Conservation (phyloP, 2,113 vertebrate species). For the Cottus gobio region DNA sequence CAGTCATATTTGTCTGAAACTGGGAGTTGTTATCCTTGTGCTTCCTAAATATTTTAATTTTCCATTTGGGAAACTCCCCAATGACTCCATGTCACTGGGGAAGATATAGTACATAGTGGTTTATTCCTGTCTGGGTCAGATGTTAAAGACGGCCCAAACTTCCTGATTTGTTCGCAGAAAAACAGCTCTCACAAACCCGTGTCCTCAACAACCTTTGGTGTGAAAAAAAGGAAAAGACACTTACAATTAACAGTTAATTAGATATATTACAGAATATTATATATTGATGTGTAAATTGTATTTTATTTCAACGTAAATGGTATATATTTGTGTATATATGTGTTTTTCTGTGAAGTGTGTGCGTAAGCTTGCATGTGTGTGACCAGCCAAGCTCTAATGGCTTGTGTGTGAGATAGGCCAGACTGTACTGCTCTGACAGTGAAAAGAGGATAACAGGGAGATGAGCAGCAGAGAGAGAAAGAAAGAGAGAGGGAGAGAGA, state of each 20-base stretch:
- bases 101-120: slow-evolving; percentile 58
- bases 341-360: slow-evolving; percentile 10
- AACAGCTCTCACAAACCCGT: slow-evolving; percentile 25
- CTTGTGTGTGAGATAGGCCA: slow-evolving; percentile 71
- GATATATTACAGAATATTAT: background rate
- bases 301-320: background rate
- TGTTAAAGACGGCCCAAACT: slow-evolving; percentile 69
- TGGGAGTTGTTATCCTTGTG: slow-evolving; percentile 51
- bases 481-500: slow-evolving; percentile 53
- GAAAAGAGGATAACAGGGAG: slow-evolving; percentile 79
- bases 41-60: slow-evolving; percentile 61
- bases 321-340: slow-evolving; percentile 15
- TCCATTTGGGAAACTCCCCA: slow-evolving; percentile 65
- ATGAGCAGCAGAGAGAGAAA: slow-evolving; percentile 80
- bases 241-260: slow-evolving; percentile 2
- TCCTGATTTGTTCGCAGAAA: slow-evolving; percentile 61
- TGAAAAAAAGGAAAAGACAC: background rate
- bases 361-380: slow-evolving; percentile 24
- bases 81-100: slow-evolving; percentile 54
- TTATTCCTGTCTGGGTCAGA: slow-evolving; percentile 72
- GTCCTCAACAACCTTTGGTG: slow-evolving; percentile 25
- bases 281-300: background rate
- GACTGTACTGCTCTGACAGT: slow-evolving; percentile 72
- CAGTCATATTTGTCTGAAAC: slow-evolving; percentile 25
- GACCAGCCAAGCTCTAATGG: slow-evolving; percentile 65